Evolutionary conservation across 2,888 invertebrate species (phyloP), one percentile per base, ranked within the genome.

Genomic region (Microplitis manilae): DNA sequence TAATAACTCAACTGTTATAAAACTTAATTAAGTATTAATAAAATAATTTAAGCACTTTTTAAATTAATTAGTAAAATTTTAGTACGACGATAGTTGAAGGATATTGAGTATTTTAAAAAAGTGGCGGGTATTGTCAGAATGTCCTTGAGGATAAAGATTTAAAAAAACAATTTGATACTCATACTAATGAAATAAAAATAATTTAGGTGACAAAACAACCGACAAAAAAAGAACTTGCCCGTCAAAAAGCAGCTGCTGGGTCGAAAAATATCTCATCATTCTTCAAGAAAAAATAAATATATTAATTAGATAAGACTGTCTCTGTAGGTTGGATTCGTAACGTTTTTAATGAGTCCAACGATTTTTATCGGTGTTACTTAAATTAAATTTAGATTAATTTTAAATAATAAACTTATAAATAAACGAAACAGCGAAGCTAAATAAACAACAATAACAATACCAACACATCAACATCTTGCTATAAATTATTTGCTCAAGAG

Each of bases 251-350:
- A 75, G 96, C 96, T 41, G 92, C 93, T 84, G 95, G 96, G 71
- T 94, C 94, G 40, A 96, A 96, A 90, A 94, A 93, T 84, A 96
- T 96, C 86, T 93, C 94, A 73, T 94, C 94, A 50, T 96, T 96
- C 90, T 96, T 96, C 88, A 93, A 93, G 82, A 95, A 94, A 89
- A 93, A 92, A 86, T 93, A 83, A 86, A 68, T 8, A 50, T 50
- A 50, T 13, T 67, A n/a, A 50, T 62, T 62, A 15, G 40, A 73
- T 59, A 68, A 71, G 76, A 76, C 72, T 72, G 71, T 68, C n/a
- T 40, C 13, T 20, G 65, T 50, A 68, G 40, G 67, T 69, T 69
- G 30, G 71, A 75, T 70, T 62, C 64, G 40, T 77, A 72, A 79
- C 50, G 74, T 68, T 79, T 30, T 65, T 62, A 78, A 70, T 70